Conservation (phyloP, 2,113 vertebrate genomes). For the Nipponia nippon region DNA sequence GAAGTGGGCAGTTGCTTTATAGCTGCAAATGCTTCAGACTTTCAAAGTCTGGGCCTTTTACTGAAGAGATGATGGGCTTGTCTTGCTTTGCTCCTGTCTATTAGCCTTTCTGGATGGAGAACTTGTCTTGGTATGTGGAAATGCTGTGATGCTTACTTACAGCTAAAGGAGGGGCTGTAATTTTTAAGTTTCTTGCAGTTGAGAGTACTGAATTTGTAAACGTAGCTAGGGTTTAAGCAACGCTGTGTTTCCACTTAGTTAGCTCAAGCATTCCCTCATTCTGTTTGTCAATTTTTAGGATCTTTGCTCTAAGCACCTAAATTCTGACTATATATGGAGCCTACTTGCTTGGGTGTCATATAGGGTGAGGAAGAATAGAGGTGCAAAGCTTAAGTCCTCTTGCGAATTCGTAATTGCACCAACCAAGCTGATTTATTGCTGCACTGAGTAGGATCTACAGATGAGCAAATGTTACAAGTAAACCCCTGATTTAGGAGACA, state of each 20-base stretch:
- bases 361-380: neutral
- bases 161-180: neutral
- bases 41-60: neutral
- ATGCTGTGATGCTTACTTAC: neutral
- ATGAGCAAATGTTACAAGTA: neutral
- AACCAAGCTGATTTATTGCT: neutral
- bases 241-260: neutral
- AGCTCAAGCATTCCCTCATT: neutral
- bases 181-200: neutral
- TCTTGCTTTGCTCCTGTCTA: neutral
- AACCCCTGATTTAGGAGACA: neutral
- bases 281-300: neutral
- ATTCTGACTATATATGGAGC: neutral
- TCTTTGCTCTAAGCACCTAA: neutral
- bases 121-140: neutral
- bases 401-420: neutral
- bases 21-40: neutral
- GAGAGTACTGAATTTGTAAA: neutral
- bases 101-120: neutral
- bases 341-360: neutral
- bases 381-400: neutral
- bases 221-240: neutral
- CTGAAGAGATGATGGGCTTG: neutral
- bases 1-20: neutral
- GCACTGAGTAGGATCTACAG: neutral